Conservation (phyloP, 1,140 invertebrate genomes). For the Venturia canescens region DNA sequence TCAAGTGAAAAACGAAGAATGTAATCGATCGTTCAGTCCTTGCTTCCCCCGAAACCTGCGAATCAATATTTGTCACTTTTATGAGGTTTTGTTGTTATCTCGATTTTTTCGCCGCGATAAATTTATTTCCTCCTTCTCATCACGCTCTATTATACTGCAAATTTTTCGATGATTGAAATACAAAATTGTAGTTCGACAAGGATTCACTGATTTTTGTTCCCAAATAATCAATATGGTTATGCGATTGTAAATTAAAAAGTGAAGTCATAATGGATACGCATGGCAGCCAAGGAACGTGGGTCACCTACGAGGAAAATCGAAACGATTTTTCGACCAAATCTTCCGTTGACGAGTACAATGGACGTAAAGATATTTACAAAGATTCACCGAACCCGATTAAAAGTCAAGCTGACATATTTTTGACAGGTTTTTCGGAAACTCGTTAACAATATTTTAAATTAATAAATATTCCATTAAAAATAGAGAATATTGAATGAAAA, state of each 20-base stretch:
- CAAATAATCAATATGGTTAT: neutral
- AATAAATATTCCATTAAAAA: neutral
- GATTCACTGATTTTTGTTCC: neutral
- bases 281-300: neutral
- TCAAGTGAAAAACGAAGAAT: neutral
- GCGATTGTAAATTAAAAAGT: neutral
- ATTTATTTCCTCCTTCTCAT: neutral
- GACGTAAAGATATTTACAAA: neutral
- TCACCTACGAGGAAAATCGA: neutral
- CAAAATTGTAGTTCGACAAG: neutral
- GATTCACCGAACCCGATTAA: neutral
- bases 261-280: neutral
- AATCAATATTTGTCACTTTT: constrained; percentile 4
- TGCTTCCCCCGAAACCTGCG: neutral
- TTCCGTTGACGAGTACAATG: neutral
- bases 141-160: neutral
- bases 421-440: neutral
- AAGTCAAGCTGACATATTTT: neutral
- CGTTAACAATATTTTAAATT: too few species aligned
- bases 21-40: neutral
- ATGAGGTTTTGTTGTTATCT: constrained; percentile 1
- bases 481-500: neutral
- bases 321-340: neutral
- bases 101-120: neutral
- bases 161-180: neutral